Base-by-base conservation (phyloP, 2,113 vertebrate genomes). In the Ariopsis seemanni region DNA sequence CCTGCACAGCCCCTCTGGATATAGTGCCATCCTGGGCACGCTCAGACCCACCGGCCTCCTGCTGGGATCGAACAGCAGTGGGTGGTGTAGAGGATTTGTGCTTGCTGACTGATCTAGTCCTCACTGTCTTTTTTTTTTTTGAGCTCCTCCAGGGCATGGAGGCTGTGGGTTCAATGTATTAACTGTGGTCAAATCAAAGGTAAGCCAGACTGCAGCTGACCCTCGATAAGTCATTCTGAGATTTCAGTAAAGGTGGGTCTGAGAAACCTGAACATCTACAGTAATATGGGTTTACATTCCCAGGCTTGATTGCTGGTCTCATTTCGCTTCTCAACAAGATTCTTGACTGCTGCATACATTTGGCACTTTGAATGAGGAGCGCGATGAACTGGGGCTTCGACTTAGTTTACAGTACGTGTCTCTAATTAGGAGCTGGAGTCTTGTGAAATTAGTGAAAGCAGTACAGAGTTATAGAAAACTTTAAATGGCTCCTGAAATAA, bases 91-190 rank as follows among this genome's bases (percentile, higher is more conserved):
- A 78, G 81, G 86, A 78, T 87, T 83, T 87, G 53, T 82, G 42
- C 80, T 83, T 83, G 80, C 71, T 84, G 86, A 83, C 69, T 83
- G 71, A 83, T 71, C 86, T 83, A 82, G 72, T 55, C 58, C 18
- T 78, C 48, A 14, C 58, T 63, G 86, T 20, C 86, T 22, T 14
- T 57, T 42, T 42, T 57, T 57, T 87, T 60, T 87, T 77, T 6
- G 48, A 55, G n/a, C 25, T 72, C 34, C 85, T 86, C 65, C 53
- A 72, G 85, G 78, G 78, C 81, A 82, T 48, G 20, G 14, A 20
- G 63, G 14, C 53, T 25, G 57, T 52, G 57, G 27, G 53, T 83
- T 50, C 58, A 22, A 84, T 87, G 57, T 78, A 55, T 74, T 12
- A 27, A 87, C 58, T 57, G 17, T 82, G 78, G 85, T 81, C n/a